These are phyloP conservation scores for Protonemura montana DNA, from an alignment of 2,888 invertebrate species.

Conservation along the genomic window DNA sequence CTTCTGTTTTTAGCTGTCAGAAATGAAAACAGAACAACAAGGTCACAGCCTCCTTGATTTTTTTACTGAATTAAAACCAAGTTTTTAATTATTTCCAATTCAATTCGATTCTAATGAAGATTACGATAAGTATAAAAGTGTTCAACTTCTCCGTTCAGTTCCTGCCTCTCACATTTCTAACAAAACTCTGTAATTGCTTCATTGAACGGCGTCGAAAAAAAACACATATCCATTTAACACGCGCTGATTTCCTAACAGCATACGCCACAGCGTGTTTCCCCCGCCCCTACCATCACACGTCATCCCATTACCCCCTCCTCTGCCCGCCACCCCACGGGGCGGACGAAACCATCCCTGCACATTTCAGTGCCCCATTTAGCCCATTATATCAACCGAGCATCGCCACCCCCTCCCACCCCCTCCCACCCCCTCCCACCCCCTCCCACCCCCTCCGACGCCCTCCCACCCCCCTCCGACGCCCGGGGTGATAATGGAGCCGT, in stretches of 20 bases:
- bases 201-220: background rate
- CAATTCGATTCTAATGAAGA: too few species aligned
- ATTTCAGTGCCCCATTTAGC: conserved; percentile 47
- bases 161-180: background rate
- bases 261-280: conserved; percentile 42
- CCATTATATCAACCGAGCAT: conserved; percentile 47
- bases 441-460: conserved; percentile 59
- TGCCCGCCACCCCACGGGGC: conserved; percentile 29
- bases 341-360: conserved; percentile 31
- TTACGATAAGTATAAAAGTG: too few species aligned
- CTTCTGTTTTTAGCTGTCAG: too few species aligned
- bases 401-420: background rate
- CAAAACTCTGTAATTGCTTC: background rate
- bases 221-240: background rate
- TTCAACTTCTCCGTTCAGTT: background rate
- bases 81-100: too few species aligned
- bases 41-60: too few species aligned
- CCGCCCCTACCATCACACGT: conserved; percentile 45
- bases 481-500: conserved; percentile 58
- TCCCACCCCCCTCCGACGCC: conserved; percentile 62
- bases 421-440: conserved; percentile 59
- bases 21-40: too few species aligned
- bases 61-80: too few species aligned
- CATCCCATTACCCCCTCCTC: conserved; percentile 44
- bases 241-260: conserved; percentile 28